Evolutionary conservation across 2,797 vertebrate genomes (phyloP).

Genomic region (Chromobotia macracanthus): DNA sequence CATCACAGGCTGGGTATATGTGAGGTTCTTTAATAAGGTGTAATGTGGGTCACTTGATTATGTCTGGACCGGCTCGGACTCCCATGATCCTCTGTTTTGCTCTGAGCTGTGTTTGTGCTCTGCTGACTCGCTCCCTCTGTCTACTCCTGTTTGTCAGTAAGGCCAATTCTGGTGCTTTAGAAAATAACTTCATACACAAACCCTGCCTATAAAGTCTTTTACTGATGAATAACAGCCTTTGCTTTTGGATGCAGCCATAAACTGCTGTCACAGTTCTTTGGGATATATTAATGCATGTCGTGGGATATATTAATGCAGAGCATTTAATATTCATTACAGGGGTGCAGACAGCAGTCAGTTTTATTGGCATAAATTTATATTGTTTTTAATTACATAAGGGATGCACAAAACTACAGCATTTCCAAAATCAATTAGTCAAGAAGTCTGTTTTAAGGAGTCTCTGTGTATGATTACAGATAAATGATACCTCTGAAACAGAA

Average conservation of each 20-base stretch:
- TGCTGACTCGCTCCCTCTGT: slow-evolving; percentile 17
- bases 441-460: not conserved
- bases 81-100: slow-evolving; percentile 21
- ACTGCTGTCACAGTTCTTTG: not conserved
- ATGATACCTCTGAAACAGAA: no score
- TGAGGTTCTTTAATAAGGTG: not conserved
- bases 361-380: not conserved
- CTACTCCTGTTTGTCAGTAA: not conserved
- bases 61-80: slow-evolving; percentile 6
- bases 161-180: no score
- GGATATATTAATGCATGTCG: not conserved
- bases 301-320: not conserved
- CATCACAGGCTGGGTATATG: not conserved
- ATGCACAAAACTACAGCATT: not conserved
- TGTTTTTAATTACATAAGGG: not conserved
- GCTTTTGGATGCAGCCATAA: not conserved
- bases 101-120: not conserved
- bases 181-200: not conserved
- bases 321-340: not conserved
- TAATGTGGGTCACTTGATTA: slow-evolving; percentile 6
- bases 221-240: no score
- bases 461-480: no score
- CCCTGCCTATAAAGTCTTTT: no score
- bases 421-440: not conserved
- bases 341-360: not conserved